These are phyloP conservation scores for Zosterops borbonicus DNA, from an alignment of 2,113 vertebrate species.

Conservation along the genomic window DNA sequence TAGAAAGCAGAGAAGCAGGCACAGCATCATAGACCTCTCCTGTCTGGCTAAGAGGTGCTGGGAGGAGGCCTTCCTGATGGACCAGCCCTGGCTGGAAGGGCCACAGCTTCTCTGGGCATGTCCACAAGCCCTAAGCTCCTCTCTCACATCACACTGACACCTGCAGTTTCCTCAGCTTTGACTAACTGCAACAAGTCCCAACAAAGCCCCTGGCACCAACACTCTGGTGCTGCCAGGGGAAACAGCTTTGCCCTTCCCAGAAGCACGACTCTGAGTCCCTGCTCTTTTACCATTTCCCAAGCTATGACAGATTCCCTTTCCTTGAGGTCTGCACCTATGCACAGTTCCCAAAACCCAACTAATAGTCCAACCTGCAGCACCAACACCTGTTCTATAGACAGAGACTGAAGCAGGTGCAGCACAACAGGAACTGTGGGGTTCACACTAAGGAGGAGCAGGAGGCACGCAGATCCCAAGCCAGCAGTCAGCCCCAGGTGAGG, in stretches of 20 bases:
- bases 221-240: background rate
- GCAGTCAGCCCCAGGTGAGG: background rate
- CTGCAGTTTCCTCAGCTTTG: constrained; percentile 4
- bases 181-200: constrained; percentile 6
- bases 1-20: background rate
- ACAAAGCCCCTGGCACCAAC: background rate
- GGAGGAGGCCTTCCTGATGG: background rate
- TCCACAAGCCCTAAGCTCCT: background rate
- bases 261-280: background rate
- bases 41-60: background rate
- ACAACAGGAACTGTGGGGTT: background rate
- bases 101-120: background rate
- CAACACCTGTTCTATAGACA: background rate
- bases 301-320: background rate
- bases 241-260: background rate
- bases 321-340: background rate
- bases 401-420: background rate
- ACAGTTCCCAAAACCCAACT: background rate
- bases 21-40: background rate
- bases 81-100: background rate
- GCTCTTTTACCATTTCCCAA: background rate
- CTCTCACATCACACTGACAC: background rate
- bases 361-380: background rate
- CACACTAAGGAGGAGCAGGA: background rate
- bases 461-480: background rate